Conservation (phyloP, 2,888 invertebrate genomes). For the Meta bourneti region DNA sequence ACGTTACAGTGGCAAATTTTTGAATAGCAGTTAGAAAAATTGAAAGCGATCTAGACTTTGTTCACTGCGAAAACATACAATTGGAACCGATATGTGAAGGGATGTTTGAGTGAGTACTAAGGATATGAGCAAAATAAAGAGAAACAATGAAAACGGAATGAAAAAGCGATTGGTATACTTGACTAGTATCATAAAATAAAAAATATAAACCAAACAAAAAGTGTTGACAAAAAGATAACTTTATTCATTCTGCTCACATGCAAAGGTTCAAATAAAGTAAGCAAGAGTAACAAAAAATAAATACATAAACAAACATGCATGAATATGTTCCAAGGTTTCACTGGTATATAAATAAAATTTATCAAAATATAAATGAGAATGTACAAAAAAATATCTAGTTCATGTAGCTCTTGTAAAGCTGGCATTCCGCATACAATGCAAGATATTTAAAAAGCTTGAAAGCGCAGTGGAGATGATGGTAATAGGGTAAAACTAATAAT, state of each 20-base stretch:
- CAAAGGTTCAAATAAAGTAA: slow-evolving; percentile 46
- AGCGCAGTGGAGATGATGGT: slow-evolving; percentile 56
- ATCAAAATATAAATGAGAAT: not conserved
- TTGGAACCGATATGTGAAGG: too few species aligned
- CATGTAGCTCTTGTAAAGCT: not conserved
- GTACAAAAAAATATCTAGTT: slow-evolving; percentile 25
- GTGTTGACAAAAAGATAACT: slow-evolving; percentile 37
- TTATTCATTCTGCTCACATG: slow-evolving; percentile 54
- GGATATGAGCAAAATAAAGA: not conserved
- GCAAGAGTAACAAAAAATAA: slow-evolving; percentile 49
- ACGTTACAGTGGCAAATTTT: too few species aligned
- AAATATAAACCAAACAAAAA: slow-evolving; percentile 58
- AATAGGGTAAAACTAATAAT: slow-evolving; percentile 2
- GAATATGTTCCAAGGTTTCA: not conserved
- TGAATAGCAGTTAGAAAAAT: too few species aligned
- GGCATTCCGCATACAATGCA: not conserved
- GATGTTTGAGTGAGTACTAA: too few species aligned
- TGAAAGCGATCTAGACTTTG: too few species aligned
- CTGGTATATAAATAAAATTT: slow-evolving; percentile 22
- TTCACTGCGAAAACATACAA: too few species aligned
- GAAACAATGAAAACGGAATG: not conserved
- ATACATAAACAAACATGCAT: slow-evolving; percentile 43
- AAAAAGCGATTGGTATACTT: not conserved
- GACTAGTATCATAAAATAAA: not conserved
- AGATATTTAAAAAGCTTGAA: slow-evolving; percentile 31